phyloP scores from a whole-genome alignment of 92 coral and sea anemone genomes.

The Diadumene lineata region DNA sequence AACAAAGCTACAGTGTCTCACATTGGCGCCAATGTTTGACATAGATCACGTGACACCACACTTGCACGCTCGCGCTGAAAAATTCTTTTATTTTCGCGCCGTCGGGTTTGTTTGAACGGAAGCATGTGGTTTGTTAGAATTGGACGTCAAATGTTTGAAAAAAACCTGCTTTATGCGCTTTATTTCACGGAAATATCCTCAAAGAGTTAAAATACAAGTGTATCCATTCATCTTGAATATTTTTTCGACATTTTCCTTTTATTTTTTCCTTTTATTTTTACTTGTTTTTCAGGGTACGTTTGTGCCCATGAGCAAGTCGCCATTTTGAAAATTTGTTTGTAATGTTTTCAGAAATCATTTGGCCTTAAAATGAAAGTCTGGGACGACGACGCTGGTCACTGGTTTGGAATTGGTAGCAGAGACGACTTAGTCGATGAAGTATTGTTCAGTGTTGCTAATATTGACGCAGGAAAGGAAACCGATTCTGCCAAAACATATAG shows the following conservation, averaged over 20 bases:
- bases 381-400: constrained; percentile 77
- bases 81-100: constrained; percentile 33
- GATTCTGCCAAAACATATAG: constrained; percentile 22
- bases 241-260: too few species aligned
- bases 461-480: constrained; percentile 50
- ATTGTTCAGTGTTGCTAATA: constrained; percentile 36
- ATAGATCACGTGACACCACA: constrained; percentile 3
- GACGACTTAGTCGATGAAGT: constrained; percentile 67
- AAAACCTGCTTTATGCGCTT: too few species aligned
- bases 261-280: too few species aligned
- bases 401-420: constrained; percentile 56
- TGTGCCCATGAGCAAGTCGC: not conserved
- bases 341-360: constrained; percentile 69
- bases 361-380: constrained; percentile 66
- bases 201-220: too few species aligned
- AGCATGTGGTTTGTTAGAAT: too few species aligned
- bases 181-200: not conserved
- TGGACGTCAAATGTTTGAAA: too few species aligned
- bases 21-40: too few species aligned
- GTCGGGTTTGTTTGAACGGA: too few species aligned
- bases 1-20: too few species aligned
- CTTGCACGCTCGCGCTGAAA: constrained; percentile 77
- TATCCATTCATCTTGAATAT: too few species aligned
- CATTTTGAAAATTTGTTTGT: not conserved
- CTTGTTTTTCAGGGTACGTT: too few species aligned